Percentiles rank a stretch among this genome's conserved stretches.
phyloP scores from a whole-genome alignment of 1,140 invertebrate genomes.

The Trichonephila clavata region DNA sequence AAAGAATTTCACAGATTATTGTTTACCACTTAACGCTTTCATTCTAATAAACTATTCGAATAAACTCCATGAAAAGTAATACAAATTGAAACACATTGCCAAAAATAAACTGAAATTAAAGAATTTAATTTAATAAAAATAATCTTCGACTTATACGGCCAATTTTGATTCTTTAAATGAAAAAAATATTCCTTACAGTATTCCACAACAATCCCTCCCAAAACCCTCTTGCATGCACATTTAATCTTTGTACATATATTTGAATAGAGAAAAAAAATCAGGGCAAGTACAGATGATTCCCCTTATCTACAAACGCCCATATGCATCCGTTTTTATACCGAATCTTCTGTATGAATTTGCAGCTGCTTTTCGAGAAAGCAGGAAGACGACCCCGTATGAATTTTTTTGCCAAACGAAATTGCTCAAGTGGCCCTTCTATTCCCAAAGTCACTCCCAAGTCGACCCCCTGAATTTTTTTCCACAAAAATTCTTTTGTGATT shows the following conservation, averaged over 20 bases:
- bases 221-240: background rate
- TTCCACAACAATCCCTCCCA: background rate
- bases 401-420: constrained; percentile 1
- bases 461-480: background rate
- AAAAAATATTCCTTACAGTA: background rate
- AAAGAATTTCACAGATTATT: too few relatives aligned
- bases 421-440: constrained; percentile 46
- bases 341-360: constrained; percentile 23
- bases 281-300: background rate
- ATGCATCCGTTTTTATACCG: background rate
- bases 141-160: too few relatives aligned
- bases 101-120: too few relatives aligned
- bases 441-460: constrained; percentile 37
- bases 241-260: background rate
- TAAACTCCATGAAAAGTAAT: too few relatives aligned
- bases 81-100: too few relatives aligned
- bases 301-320: background rate
- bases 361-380: constrained; percentile 22
- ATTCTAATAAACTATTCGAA: too few relatives aligned
- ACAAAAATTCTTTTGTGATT: constrained; percentile 44
- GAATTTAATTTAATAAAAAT: too few relatives aligned
- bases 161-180: too few relatives aligned
- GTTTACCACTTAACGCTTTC: too few relatives aligned
- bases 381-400: background rate
- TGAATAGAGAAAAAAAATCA: background rate